Conservation (phyloP, 2,888 invertebrate genomes). For the Megaustenia siamemsis region DNA sequence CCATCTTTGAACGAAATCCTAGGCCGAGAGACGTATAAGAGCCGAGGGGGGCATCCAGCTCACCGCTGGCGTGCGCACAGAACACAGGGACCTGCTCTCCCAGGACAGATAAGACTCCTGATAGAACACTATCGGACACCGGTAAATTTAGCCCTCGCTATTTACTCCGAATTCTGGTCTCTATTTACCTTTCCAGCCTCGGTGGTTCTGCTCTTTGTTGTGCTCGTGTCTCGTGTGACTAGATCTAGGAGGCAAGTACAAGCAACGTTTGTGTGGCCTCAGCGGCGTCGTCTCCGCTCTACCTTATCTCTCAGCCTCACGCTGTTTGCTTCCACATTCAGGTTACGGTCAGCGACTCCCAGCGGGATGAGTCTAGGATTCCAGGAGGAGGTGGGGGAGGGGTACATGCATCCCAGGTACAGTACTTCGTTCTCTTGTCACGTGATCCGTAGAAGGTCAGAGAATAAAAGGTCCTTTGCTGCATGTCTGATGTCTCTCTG, state of each 20-base stretch:
- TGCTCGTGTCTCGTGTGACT: constrained; percentile 41
- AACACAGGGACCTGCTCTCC: constrained; percentile 16
- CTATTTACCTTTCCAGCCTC: constrained; percentile 32
- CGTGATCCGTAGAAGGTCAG: too few species aligned
- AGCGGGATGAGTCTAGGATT: background rate
- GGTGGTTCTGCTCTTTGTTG: constrained; percentile 29
- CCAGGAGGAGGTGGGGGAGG: background rate
- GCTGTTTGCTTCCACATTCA: constrained; percentile 43
- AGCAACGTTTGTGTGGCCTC: background rate
- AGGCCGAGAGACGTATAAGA: background rate
- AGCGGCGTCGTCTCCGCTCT: background rate
- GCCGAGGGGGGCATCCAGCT: background rate
- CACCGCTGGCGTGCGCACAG: background rate
- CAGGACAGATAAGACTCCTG: constrained; percentile 23
- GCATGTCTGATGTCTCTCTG: too few species aligned
- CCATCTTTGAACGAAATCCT: background rate
- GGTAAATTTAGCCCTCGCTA: constrained; percentile 37
- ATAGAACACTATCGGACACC: constrained; percentile 32
- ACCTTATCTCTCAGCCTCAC: constrained; percentile 34
- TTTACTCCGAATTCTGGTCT: constrained; percentile 25
- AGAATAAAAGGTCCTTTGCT: too few species aligned
- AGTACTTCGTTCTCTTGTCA: too few species aligned
- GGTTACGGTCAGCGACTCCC: background rate
- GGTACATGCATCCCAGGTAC: too few species aligned
- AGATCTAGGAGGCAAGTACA: background rate